phyloP scores from a whole-genome alignment of 1,140 invertebrate genomes.

The Drosophila subobscura region DNA sequence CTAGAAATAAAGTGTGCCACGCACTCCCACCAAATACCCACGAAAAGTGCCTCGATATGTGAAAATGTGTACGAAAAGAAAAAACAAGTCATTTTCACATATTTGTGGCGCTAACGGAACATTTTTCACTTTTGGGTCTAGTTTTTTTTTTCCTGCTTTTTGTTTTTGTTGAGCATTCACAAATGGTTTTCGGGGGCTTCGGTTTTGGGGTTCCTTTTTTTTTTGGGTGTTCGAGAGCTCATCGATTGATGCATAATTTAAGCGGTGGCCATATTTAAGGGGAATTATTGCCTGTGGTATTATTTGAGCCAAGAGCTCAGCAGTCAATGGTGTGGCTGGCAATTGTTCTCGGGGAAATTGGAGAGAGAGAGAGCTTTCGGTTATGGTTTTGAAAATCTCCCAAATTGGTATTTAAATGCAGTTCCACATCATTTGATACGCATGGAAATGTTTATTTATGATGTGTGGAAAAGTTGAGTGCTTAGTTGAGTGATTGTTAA shows the following conservation, averaged over 20 bases:
- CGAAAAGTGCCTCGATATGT: conserved; percentile 2
- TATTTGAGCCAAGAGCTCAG: conserved; percentile 8
- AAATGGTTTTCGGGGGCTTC: background rate
- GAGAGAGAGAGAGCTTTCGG: background rate
- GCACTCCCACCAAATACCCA: conserved; percentile 31
- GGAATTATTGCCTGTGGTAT: conserved; percentile 72
- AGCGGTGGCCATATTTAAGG: conserved; percentile 64
- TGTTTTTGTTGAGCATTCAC: no score
- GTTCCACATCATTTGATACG: conserved; percentile 1
- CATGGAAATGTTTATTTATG: conserved; percentile 6
- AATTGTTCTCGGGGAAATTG: background rate
- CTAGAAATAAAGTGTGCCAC: background rate
- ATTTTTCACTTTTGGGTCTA: conserved; percentile 57
- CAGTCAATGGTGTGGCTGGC: background rate
- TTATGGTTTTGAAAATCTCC: conserved; percentile 4
- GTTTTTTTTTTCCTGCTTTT: conserved; percentile 18
- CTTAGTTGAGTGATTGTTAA: no score
- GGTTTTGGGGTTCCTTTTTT: conserved; percentile 2
- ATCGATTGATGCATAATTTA: conserved; percentile 64
- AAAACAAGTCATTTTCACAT: conserved; percentile 61
- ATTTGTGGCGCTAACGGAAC: conserved; percentile 42
- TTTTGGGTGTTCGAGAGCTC: conserved; percentile 26
- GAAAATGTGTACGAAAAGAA: conserved; percentile 21
- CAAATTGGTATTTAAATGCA: conserved; percentile 32
- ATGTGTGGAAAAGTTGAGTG: no score